Base-by-base conservation (phyloP, 2,797 vertebrate genomes). In the Brachyalestes nurse region DNA sequence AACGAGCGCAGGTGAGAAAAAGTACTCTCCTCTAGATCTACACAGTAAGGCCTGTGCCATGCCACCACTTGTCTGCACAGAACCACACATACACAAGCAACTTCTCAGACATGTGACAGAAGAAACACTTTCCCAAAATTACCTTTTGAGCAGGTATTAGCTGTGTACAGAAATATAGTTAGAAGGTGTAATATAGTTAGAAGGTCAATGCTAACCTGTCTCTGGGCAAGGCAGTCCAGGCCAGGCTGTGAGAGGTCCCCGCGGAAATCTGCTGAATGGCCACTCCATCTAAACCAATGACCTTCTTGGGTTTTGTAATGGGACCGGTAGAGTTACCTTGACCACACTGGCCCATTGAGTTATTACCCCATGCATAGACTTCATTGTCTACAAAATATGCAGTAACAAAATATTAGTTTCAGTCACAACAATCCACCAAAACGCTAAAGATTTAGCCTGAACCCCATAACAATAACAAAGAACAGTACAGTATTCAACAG, bases 301-400 rank as follows among this genome's bases (percentile, higher is more conserved):
- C 94, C 87, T 95, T 96, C 89, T 95, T 95, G 60, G 95, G 95
- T 83, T 95, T 95, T 58, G 95, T 95, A 88, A 95, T 94, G 0
- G 95, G 95, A 1, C 94, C 94, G 0, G 95, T 95, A 60, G 95
- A 95, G 86, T 95, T 95, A 0, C 95, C 95, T 88, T 96, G 95
- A 10, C 95, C 95, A 45, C 95, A 96, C 89, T 96, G 95, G 0
- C 95, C 95, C 95, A 96, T 96, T 70, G 95, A 95, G 88, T 96
- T 96, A 91, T 96, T 96, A 25, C 95, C 95, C 95, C 95, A 96
- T 0, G 95, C 94, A 4, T 95, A 96, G 0, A 95, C 95, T 84
- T 96, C 95, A 78, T 95, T 95, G 81, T 96, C 95, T 96, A 53
- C 4, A 79, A 77, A 55, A 75, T 2, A 14, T 7, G 12, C 14